Evolutionary conservation across 2,797 vertebrate species (phyloP).

Genomic region (Smutsia temminckii): DNA sequence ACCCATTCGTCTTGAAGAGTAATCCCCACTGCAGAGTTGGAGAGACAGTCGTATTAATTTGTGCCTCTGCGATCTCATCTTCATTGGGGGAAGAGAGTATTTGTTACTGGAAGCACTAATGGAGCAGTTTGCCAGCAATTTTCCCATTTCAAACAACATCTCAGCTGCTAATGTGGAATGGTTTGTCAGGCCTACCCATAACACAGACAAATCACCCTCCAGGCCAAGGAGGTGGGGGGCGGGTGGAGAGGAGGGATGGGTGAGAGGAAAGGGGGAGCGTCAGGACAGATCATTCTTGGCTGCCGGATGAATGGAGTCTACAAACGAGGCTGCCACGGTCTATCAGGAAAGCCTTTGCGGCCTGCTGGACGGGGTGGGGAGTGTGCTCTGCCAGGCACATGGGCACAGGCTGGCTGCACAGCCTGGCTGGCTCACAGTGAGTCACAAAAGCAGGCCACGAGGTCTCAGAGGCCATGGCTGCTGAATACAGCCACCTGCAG

Average conservation of each 20-base stretch:
- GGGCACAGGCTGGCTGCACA: background rate
- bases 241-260: constrained; percentile 46
- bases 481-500: background rate
- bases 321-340: constrained; percentile 81
- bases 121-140: constrained; percentile 86
- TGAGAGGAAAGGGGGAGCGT: constrained; percentile 63
- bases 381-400: background rate
- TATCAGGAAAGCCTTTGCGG: constrained; percentile 76
- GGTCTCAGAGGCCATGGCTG: background rate
- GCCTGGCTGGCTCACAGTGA: background rate
- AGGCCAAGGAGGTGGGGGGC: constrained; percentile 70
- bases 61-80: constrained; percentile 80
- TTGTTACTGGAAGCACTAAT: constrained; percentile 85
- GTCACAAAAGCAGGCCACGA: background rate
- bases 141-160: constrained; percentile 85
- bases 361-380: constrained; percentile 54
- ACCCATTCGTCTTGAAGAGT: constrained; percentile 84
- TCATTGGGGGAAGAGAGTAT: constrained; percentile 82
- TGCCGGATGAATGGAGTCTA: constrained; percentile 81
- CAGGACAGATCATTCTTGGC: constrained; percentile 82
- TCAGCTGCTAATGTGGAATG: constrained; percentile 84
- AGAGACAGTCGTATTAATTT: constrained; percentile 84
- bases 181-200: constrained; percentile 87
- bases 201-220: constrained; percentile 86
- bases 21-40: constrained; percentile 78